Base-by-base conservation (phyloP, 2,797 vertebrate genomes). In the Myotis daubentonii region DNA sequence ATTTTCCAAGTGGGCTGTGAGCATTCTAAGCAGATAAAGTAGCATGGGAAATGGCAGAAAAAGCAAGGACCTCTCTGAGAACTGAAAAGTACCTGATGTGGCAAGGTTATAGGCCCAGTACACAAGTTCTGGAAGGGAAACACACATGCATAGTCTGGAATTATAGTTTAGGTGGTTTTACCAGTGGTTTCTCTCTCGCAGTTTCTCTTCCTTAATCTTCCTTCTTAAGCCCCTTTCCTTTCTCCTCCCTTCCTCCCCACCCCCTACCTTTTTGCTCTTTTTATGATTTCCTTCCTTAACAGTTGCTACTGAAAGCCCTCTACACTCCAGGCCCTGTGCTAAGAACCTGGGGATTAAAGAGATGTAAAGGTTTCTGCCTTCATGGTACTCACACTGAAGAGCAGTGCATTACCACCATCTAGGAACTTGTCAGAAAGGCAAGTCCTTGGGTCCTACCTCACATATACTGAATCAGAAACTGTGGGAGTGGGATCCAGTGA, bases 341-440 rank as follows among this genome's bases (percentile, higher is more conserved):
- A 68, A 80, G n/a, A n/a, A 33, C 23, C 79, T 62, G 19, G 28
- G 17, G 38, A 62, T 87, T 30, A 66, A 62, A 57, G 38, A 68
- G 38, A 68, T 82, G 62, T 87, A 51, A 68, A 19, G 6, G 2
- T 79, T 87, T 91, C 76, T 51, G 44, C 16, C 60, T 94, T 82
- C 49, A 91, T 41, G 60, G n/a, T 53, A 25, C 36, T 89, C 68
- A 80, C 47, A 92, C 36, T 76, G 28, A n/a, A 28, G 17, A 87
- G 49, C 30, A 75, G 36, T 49, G 30, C 36, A 71, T 87, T 25
- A 75, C 36, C 5, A 47, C 8, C 38, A 55, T 22, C n/a, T 75
- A 84, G 60, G 36, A 89, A 47, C 12, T 33, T 91, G 33, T 72
- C 47, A 86, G 89, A 91, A 87, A 96, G 47, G n/a, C 36, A 78